Evolutionary conservation across 2,797 vertebrate species (phyloP).

Genomic region (Pogonophryne albipinna): DNA sequence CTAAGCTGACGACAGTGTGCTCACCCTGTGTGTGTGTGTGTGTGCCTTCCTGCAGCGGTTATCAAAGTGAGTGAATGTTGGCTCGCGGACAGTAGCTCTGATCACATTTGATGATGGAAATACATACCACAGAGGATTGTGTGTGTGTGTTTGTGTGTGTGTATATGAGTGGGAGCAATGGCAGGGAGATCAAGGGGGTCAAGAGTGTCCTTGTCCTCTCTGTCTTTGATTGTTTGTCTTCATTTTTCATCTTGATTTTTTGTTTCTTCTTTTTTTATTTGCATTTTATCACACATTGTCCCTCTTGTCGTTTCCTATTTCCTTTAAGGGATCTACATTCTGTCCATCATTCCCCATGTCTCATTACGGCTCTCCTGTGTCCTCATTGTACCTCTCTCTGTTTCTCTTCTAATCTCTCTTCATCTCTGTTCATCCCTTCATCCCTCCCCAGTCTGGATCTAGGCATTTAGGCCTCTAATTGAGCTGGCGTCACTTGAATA

Average conservation of each 20-base stretch:
- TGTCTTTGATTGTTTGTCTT: slow-evolving; percentile 6
- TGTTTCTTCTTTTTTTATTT: neutral
- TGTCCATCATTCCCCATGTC: slow-evolving; percentile 5
- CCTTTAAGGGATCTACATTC: neutral
- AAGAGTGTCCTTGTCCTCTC: slow-evolving; percentile 13
- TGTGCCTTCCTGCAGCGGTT: no score
- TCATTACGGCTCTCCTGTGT: slow-evolving; percentile 13
- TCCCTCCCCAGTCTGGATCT: slow-evolving; percentile 58
- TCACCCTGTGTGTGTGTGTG: slow-evolving; percentile 19
- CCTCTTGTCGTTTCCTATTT: slow-evolving; percentile 17
- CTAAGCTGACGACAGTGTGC: slow-evolving; percentile 5
- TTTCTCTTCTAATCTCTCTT: slow-evolving; percentile 52
- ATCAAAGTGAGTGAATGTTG: slow-evolving; percentile 65
- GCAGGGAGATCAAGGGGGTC: slow-evolving; percentile 30
- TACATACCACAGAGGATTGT: slow-evolving; percentile 61
- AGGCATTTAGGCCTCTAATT: slow-evolving; percentile 78
- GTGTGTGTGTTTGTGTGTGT: slow-evolving; percentile 10
- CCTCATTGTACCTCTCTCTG: slow-evolving; percentile 41
- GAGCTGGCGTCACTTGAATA: slow-evolving; percentile 78
- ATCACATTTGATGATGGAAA: slow-evolving; percentile 73
- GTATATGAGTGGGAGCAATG: neutral
- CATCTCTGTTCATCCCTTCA: slow-evolving; percentile 45
- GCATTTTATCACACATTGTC: neutral
- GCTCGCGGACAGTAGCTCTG: slow-evolving; percentile 53
- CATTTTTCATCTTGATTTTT: neutral